phyloP scores from a whole-genome alignment of 35 echinoderm and acorn worm species.

The Heliocidaris erythrogramma region DNA sequence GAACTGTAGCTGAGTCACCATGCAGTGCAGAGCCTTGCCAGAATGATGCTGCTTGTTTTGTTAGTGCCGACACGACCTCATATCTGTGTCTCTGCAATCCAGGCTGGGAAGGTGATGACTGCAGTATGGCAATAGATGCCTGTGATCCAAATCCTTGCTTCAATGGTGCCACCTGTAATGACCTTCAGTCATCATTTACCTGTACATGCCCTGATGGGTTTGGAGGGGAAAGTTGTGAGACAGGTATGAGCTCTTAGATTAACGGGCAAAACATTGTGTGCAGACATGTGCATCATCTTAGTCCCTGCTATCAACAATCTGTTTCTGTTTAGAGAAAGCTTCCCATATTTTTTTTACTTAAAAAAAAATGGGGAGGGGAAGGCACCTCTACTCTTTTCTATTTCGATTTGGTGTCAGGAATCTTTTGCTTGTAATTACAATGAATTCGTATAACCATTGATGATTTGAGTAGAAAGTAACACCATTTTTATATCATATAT shows the following conservation, averaged over 20 bases:
- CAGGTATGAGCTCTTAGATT: conserved; percentile 10
- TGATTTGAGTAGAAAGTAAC: too few relatives aligned
- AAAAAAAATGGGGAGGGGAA: too few relatives aligned
- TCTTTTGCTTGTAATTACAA: too few relatives aligned
- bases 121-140: conserved; percentile 21
- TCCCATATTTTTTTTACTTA: too few relatives aligned
- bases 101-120: conserved; percentile 57
- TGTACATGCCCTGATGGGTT: conserved; percentile 56
- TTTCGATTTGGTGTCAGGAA: too few relatives aligned
- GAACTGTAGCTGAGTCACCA: conserved; percentile 26
- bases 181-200: conserved; percentile 28
- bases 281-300: background rate
- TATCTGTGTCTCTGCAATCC: conserved; percentile 51
- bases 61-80: conserved; percentile 5
- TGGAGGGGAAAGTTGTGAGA: conserved; percentile 43
- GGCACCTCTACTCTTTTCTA: too few relatives aligned
- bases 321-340: too few relatives aligned
- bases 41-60: conserved; percentile 73
- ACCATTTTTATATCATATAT: too few relatives aligned
- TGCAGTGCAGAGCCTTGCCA: conserved; percentile 73
- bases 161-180: conserved; percentile 61
- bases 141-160: conserved; percentile 55
- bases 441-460: too few relatives aligned
- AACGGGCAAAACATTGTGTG: background rate
- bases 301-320: too few relatives aligned